phyloP scores from a whole-genome alignment of 2,797 vertebrate species.

The Rallus crepitans region DNA sequence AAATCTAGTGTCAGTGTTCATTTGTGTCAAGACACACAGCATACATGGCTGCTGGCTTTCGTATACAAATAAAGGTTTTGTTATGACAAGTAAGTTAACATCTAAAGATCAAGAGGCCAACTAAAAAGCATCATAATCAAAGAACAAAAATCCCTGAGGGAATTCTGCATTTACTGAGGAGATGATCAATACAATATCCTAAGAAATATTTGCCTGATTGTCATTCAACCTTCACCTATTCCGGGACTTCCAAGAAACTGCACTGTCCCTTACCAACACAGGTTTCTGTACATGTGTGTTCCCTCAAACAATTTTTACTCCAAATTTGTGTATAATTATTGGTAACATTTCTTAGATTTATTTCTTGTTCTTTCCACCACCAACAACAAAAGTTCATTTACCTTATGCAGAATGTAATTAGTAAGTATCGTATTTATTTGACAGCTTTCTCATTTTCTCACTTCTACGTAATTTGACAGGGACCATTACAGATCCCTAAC shows the following conservation, averaged over 20 bases:
- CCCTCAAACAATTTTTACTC: neutral
- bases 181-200: accelerated
- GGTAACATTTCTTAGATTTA: neutral
- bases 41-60: neutral
- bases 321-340: neutral
- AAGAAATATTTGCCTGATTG: neutral
- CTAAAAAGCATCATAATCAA: neutral
- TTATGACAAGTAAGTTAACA: neutral
- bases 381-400: constrained; percentile 77
- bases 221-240: neutral
- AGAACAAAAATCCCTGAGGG: neutral
- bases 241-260: neutral
- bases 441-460: constrained; percentile 81
- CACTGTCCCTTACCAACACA: neutral
- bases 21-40: neutral
- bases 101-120: neutral
- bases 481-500: constrained; percentile 78
- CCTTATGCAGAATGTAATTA: constrained; percentile 81
- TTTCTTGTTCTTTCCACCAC: constrained; percentile 53
- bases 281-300: neutral
- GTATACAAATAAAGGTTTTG: neutral
- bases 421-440: constrained; percentile 78
- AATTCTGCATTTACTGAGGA: neutral
- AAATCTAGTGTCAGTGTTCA: accelerated
- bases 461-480: constrained; percentile 82